Evolutionary conservation across 2,113 vertebrate species (phyloP).

Genomic region (Rhabdomys dilectus): DNA sequence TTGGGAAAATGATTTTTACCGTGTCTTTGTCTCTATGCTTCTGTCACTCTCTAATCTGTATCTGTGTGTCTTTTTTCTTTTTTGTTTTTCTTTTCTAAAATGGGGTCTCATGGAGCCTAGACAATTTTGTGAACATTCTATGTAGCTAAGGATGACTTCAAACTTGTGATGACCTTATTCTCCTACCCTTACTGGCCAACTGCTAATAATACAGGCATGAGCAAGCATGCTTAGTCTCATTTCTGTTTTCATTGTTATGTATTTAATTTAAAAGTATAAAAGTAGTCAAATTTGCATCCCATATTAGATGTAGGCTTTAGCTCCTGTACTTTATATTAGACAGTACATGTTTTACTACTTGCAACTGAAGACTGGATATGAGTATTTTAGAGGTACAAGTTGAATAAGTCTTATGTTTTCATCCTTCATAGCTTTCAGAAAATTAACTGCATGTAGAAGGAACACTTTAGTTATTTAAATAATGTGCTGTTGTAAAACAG

Average conservation of each 20-base stretch:
- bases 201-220: not conserved
- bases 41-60: not conserved
- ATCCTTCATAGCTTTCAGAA: constrained; percentile 11
- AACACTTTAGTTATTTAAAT: constrained; percentile 21
- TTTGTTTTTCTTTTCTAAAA: not conserved
- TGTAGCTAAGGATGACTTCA: not conserved
- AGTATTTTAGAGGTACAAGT: not conserved
- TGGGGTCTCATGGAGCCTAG: not conserved
- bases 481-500: not conserved
- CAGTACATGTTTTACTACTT: not conserved
- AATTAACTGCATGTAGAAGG: not conserved
- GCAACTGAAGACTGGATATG: not conserved
- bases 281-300: not conserved
- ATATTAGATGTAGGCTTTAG: not conserved
- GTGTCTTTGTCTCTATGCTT: not conserved
- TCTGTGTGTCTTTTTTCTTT: not conserved
- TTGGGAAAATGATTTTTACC: not conserved
- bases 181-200: not conserved
- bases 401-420: not conserved
- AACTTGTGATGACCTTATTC: not conserved
- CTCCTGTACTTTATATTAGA: not conserved
- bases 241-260: not conserved
- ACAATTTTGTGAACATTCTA: not conserved
- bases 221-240: not conserved
- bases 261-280: not conserved